Conservation (phyloP, 2,113 vertebrate species). For the Macquaria ambigua region DNA sequence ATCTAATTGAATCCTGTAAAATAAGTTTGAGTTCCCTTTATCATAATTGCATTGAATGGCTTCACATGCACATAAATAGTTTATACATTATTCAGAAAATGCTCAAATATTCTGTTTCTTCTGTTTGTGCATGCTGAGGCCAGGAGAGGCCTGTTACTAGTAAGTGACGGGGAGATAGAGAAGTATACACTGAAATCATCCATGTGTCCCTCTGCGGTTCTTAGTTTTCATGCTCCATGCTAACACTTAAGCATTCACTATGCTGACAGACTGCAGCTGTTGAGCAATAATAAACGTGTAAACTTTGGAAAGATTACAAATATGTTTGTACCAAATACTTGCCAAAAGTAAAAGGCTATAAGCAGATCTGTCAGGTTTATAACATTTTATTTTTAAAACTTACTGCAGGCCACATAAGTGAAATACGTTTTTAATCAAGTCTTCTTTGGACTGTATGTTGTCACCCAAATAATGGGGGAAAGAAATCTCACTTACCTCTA, state of each 20-base stretch:
- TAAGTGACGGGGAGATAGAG: not conserved
- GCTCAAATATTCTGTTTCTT: constrained; percentile 22
- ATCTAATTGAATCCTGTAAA: constrained; percentile 42
- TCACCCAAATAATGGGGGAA: not conserved
- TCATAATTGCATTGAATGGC: not conserved
- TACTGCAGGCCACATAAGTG: not conserved
- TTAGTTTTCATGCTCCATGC: constrained; percentile 1
- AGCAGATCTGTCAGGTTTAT: not conserved
- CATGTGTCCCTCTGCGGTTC: not conserved
- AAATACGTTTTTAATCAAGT: not conserved
- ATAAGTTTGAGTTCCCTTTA: constrained; percentile 17
- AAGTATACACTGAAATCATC: constrained; percentile 3
- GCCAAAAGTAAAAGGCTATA: not conserved
- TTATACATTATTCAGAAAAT: not conserved
- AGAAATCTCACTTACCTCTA: not conserved
- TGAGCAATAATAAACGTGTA: not conserved
- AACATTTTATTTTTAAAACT: not conserved
- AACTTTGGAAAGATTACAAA: not conserved
- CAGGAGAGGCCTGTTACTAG: constrained; percentile 16
- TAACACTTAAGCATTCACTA: not conserved
- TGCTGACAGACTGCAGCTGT: constrained; percentile 8
- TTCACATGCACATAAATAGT: constrained; percentile 27
- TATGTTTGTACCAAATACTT: not conserved
- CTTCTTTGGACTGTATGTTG: not conserved
- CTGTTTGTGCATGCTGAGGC: constrained; percentile 38